Evolutionary conservation across 2,888 invertebrate species (phyloP).

Genomic region (Hypercompe scribonia): DNA sequence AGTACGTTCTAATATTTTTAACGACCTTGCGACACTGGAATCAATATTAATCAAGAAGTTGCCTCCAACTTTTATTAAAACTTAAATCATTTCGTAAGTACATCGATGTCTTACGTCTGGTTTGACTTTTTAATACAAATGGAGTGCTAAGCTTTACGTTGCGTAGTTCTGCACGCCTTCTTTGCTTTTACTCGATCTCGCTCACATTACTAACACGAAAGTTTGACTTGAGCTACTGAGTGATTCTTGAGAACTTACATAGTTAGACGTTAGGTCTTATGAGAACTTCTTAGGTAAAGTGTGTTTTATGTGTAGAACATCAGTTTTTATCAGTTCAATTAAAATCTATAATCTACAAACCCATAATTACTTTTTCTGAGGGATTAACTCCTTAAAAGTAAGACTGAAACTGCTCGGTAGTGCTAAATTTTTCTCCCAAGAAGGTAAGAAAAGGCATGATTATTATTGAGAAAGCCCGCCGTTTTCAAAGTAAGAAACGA

Average conservation of each 20-base stretch:
- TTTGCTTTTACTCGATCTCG: neutral
- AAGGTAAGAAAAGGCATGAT: too few relatives aligned
- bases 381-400: too few relatives aligned
- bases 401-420: too few relatives aligned
- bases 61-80: neutral
- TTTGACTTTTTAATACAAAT: constrained; percentile 5
- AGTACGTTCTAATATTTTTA: too few relatives aligned
- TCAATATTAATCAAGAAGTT: neutral
- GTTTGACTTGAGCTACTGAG: neutral
- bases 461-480: too few relatives aligned
- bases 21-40: neutral
- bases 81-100: neutral
- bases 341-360: too few relatives aligned
- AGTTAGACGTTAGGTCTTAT: neutral
- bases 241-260: neutral
- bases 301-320: too few relatives aligned
- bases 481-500: too few relatives aligned
- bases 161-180: neutral
- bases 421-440: too few relatives aligned
- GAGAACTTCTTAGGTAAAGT: too few relatives aligned
- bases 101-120: neutral
- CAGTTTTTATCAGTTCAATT: too few relatives aligned
- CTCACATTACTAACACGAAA: constrained; percentile 7
- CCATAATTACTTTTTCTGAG: too few relatives aligned
- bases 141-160: neutral